Evolutionary conservation across 2,888 invertebrate species (phyloP), one percentile per base, ranked within the genome.

Genomic region (Acleris cristana): DNA sequence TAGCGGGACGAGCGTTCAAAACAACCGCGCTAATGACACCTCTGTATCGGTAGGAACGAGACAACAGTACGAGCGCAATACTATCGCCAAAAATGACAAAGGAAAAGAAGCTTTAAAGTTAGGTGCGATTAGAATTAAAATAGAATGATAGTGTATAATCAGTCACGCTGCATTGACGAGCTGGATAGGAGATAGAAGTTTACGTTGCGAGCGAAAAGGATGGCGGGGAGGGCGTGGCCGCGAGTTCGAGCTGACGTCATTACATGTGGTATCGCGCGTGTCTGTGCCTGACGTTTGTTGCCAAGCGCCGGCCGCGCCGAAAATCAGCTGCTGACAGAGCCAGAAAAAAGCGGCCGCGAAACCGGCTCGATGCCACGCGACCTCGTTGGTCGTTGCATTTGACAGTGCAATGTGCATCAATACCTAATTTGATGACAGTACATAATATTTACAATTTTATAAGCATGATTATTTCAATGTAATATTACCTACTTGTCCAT

Each of bases 251-350:
- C 45, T 89, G 86, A 90, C 90, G 89, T 88, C 85, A 86, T 79
- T 79, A 86, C 86, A 86, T 88, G 87, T 87, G 85, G 82, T 79
- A 78, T 53, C 49, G 78, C 75, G 87, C 86, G 84, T 85, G 86
- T 79, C 79, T 74, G 73, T 72, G 74, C 83, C 84, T 84, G 84
- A 76, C 73, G 86, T 86, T 80, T 48, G 51, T 85, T 84, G 84
- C 86, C 83, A 88, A 55, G 55, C 26, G 26, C 55, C 60, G 55
- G 26, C 55, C 60, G 55, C 85, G 86, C 85, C 84, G 80, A 88
- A 86, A 89, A 90, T 90, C 91, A 92, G 91, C 91, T 92, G 91
- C 84, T 88, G 53, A 60, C 64, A 70, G 74, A 78, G 77, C 76
- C 75, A 83, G 75, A 81, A 84, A 85, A 84, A 86, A 83, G 71